A percentile compares a stretch with the other conserved stretches of the same genome.
phyloP scores from a whole-genome alignment of 1,140 invertebrate species.

The Drosophila biarmipes region DNA sequence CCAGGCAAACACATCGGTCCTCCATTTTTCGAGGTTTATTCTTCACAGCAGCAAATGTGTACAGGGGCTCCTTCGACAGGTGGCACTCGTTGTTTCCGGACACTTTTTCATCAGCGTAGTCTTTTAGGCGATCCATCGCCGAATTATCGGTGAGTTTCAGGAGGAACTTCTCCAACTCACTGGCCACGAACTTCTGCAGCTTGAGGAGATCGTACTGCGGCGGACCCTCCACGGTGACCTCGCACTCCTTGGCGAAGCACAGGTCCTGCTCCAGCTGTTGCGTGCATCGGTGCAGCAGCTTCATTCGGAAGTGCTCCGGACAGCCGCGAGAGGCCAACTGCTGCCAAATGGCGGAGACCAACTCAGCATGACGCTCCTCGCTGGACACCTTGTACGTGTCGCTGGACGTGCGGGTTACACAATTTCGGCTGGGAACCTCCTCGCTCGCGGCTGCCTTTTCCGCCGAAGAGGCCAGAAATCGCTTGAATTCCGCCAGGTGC shows the following conservation, averaged over 20 bases:
- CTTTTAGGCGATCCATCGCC: conserved; percentile 51
- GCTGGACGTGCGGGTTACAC: conserved; percentile 70
- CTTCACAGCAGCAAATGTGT: conserved; percentile 55
- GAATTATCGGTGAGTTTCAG: conserved; percentile 70
- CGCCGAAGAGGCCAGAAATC: conserved; percentile 43
- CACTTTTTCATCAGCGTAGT: conserved; percentile 41
- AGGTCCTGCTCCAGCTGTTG: conserved; percentile 58
- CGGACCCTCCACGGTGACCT: conserved; percentile 47
- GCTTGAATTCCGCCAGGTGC: conserved; percentile 61
- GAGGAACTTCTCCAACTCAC: conserved; percentile 63
- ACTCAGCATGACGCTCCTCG: conserved; percentile 63
- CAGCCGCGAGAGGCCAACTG: conserved; percentile 46
- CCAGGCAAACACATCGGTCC: conserved; percentile 76
- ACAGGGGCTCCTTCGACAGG: not conserved
- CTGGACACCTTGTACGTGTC: conserved; percentile 72
- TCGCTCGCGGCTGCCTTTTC: conserved; percentile 43
- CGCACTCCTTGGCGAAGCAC: conserved; percentile 67
- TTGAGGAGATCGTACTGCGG: conserved; percentile 73
- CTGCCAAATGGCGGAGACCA: conserved; percentile 67
- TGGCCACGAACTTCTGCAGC: conserved; percentile 68
- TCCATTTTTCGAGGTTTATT: conserved; percentile 84
- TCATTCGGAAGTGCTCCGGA: conserved; percentile 61
- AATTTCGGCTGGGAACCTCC: conserved; percentile 31
- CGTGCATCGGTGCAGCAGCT: conserved; percentile 44
- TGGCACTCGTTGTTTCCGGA: conserved; percentile 15